Conservation (phyloP, 2,797 vertebrate genomes). For the Chaenodraco wilsoni region DNA sequence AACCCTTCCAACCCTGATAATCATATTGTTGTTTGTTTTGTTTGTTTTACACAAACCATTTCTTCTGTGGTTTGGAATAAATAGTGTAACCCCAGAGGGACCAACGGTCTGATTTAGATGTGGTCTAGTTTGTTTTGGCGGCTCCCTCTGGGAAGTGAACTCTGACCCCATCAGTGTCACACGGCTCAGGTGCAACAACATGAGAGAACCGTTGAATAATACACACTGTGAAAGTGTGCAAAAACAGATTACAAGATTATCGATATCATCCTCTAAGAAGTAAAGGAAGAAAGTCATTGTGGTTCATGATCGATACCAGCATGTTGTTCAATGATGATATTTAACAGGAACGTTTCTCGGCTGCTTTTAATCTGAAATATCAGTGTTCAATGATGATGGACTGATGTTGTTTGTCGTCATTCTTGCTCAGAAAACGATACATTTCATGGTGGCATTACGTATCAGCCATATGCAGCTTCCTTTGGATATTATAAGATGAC, state of each 20-base stretch:
- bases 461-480: not conserved
- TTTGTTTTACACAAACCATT: too few species aligned
- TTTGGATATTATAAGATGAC: not conserved
- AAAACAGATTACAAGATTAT: not conserved
- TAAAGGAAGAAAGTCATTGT: not conserved
- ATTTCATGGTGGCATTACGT: not conserved
- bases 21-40: too few species aligned
- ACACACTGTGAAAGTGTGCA: not conserved
- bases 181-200: too few species aligned
- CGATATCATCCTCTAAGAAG: not conserved
- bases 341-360: not conserved
- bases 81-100: too few species aligned
- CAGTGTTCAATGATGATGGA: not conserved
- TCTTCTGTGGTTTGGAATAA: too few species aligned
- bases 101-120: too few species aligned
- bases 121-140: too few species aligned
- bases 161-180: too few species aligned
- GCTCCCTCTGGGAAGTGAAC: too few species aligned
- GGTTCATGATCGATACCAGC: constrained; percentile 19
- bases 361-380: too few species aligned
- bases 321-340: not conserved
- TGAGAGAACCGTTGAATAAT: too few species aligned
- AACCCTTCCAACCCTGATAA: too few species aligned
- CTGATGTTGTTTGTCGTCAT: not conserved
- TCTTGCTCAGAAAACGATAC: not conserved